Evolutionary conservation across 2,797 vertebrate genomes (phyloP), one percentile per base, ranked within the genome.

Genomic region (Oceanodroma leucorhoa): DNA sequence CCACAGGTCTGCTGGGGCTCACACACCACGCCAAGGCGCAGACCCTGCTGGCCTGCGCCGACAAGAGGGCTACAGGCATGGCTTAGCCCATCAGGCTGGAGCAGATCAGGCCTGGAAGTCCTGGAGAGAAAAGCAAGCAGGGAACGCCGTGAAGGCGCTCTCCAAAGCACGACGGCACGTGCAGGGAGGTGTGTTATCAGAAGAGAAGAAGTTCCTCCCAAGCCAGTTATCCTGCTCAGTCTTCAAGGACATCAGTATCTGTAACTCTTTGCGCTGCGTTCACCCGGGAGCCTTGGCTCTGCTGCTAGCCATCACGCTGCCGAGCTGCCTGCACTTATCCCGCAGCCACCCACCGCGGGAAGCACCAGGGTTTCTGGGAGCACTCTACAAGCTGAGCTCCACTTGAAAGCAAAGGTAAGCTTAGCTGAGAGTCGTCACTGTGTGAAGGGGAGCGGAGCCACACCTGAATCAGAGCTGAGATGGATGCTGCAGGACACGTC

Each of bases 141-240:
- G 43, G 40, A 91, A 65, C 4, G 2, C 30, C 0, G 0, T 2
- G 2, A 72, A 78, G 34, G 7, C 0, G 2, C 73, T 85, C 7
- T 1, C 26, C 50, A 72, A 38, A 23, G 36, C 29, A 51, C 0
- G 2, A n/a, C 9, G 20, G 22, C 14, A 16, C 34, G 36, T 0
- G 0, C 2, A 1, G 34, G 23, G 27, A 66, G 8, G 12, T 19
- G 32, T 2, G 3, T 69, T 76, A 72, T 40, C 10, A 0, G 45
- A 34, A 86, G 12, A 34, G 16, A 82, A 57, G 43, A 82, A 57
- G 43, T 4, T 66, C 54, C 45, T 72, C 32, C 76, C 62, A 64
- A 87, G 87, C 18, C 58, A 51, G 41, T 41, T 3, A 8, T 34
- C 18, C 53, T n/a, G 36, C 40, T 75, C 43, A 58, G 36, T 20